Evolutionary conservation across 2,113 vertebrate species (phyloP).

Genomic region (Aplodontia rufa): DNA sequence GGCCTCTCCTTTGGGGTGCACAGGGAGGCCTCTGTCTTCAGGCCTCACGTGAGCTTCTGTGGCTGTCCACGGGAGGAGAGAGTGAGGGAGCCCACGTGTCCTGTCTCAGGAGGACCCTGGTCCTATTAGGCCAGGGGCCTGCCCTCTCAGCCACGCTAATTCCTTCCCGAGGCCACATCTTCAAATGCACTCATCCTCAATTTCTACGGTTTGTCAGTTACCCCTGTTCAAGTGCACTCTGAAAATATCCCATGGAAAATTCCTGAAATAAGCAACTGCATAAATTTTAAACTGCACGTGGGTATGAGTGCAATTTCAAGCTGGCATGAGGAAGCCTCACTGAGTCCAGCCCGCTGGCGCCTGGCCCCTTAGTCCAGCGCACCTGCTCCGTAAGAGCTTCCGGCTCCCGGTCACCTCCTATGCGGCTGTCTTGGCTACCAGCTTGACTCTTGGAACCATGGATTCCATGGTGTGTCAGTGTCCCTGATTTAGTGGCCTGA

Average conservation of each 20-base stretch:
- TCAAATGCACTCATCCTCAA: not conserved
- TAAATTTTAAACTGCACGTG: too few species aligned
- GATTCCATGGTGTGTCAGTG: too few species aligned
- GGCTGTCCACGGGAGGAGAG: not conserved
- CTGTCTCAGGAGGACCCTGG: not conserved
- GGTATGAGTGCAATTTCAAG: not conserved
- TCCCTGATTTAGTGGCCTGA: not conserved
- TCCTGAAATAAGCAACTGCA: too few species aligned
- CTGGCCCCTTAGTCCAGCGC: too few species aligned
- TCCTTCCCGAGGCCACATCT: not conserved
- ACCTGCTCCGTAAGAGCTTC: not conserved
- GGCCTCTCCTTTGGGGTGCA: not conserved
- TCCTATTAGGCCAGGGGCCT: not conserved
- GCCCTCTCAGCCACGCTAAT: not conserved
- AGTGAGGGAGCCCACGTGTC: not conserved
- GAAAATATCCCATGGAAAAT: too few species aligned
- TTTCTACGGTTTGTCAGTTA: too few species aligned
- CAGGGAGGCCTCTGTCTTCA: not conserved
- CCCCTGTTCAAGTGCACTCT: too few species aligned
- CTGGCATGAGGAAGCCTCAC: not conserved
- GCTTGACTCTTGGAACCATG: too few species aligned
- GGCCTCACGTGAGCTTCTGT: not conserved
- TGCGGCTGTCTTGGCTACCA: too few species aligned
- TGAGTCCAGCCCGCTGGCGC: too few species aligned
- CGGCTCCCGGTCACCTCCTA: not conserved